A percentile compares a stretch with the other conserved stretches of the same genome.
These are phyloP conservation scores for Pristionchus entomophagus DNA, from an alignment of 2,888 invertebrate genomes.

Conservation along the genomic window DNA sequence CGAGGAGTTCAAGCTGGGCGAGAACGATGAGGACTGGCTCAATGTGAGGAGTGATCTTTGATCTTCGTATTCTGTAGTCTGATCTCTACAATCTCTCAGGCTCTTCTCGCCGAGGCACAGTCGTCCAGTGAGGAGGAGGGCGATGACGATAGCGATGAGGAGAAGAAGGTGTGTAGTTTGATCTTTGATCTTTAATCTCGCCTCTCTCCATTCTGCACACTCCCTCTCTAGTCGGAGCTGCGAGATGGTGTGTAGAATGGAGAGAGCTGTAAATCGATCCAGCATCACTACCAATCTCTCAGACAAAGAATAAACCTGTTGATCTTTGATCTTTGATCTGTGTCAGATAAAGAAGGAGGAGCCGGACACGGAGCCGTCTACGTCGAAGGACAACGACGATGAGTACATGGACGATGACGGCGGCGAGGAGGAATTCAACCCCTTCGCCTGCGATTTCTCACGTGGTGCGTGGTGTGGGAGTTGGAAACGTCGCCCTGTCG, in stretches of 20 bases:
- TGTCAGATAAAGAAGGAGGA: constrained; percentile 49
- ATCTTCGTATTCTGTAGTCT: no score
- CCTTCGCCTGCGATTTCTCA: constrained; percentile 85
- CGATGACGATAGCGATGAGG: constrained; percentile 48
- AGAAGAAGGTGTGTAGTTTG: constrained; percentile 32
- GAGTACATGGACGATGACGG: constrained; percentile 28
- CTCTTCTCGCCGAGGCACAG: constrained; percentile 63
- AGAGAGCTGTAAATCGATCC: no score
- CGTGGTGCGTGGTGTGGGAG: constrained; percentile 69
- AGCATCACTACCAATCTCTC: no score
- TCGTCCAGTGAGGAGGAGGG: constrained; percentile 57
- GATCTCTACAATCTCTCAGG: constrained; percentile 52
- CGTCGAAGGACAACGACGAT: neutral
- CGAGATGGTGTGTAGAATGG: no score
- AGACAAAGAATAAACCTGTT: no score
- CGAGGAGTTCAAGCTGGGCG: constrained; percentile 49
- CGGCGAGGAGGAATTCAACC: constrained; percentile 87
- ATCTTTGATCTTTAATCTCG: neutral
- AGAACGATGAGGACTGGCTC: constrained; percentile 56
- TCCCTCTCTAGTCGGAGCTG: no score
- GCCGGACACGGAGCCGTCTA: constrained; percentile 50
- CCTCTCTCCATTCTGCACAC: neutral
- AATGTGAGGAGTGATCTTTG: constrained; percentile 56
- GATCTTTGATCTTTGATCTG: neutral
- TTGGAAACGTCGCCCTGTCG: neutral